Percentiles rank a stretch among this genome's conserved stretches.
phyloP scores from a whole-genome alignment of 2,888 invertebrate species.

The Gibbula magus region DNA sequence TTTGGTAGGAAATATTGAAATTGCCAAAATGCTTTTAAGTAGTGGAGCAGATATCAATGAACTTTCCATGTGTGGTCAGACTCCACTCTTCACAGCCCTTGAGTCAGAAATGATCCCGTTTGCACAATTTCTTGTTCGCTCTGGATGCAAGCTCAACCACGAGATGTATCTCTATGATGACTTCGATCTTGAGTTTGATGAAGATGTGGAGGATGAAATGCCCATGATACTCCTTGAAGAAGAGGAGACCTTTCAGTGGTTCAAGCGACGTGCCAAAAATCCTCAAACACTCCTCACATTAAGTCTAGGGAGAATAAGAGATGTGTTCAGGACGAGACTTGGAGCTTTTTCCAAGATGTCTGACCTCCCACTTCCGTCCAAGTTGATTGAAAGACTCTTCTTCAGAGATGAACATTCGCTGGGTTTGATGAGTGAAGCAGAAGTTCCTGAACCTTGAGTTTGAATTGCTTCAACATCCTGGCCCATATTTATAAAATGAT shows the following conservation, averaged over 20 bases:
- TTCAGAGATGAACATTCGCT: background rate
- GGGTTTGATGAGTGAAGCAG: no score
- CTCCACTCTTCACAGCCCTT: slow-evolving; percentile 43
- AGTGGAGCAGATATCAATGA: slow-evolving; percentile 50
- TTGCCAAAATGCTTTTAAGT: slow-evolving; percentile 42
- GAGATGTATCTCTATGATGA: slow-evolving; percentile 24
- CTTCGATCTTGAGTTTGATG: background rate
- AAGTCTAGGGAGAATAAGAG: background rate
- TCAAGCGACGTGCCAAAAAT: background rate
- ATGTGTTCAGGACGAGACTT: background rate
- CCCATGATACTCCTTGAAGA: background rate
- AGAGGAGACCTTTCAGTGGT: background rate
- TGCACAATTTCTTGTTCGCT: slow-evolving; percentile 25
- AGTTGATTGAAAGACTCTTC: background rate
- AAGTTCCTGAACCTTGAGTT: no score
- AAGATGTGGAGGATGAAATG: background rate
- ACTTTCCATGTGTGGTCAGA: slow-evolving; percentile 27
- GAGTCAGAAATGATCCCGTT: slow-evolving; percentile 30
- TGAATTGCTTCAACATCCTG: no score
- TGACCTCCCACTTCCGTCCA: background rate
- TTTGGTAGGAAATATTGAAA: slow-evolving; percentile 31
- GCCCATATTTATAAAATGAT: no score
- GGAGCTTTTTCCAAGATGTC: background rate
- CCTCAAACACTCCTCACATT: background rate
- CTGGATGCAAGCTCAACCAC: slow-evolving; percentile 26